Evolutionary conservation across 2,113 vertebrate genomes (phyloP), one percentile per base, ranked within the genome.

Genomic region (Hucho hucho): DNA sequence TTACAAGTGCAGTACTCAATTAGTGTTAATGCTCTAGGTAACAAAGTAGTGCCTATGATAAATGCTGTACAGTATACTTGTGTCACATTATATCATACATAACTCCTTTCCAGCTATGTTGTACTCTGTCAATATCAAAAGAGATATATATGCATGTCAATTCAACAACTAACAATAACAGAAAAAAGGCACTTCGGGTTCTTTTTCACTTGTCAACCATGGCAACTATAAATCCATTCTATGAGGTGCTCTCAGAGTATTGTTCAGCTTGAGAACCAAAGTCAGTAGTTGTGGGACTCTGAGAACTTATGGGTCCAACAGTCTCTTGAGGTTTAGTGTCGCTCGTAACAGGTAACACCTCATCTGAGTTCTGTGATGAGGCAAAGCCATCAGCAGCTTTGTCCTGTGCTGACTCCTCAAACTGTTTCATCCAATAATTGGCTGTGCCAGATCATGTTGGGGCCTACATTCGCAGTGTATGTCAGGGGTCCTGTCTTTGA

Each of bases 221-320:
- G 32, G 7, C 32, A 37, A 37, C 32, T 37, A 43, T 43, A 7
- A 37, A 6, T 37, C 6, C 1, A 37, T 37, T 70, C 53, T 70
- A 37, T 7, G 68, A 25, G 66, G 68, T 25, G 56, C 26, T 63
- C 58, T 75, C 56, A 70, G 74, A 53, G 53, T 76, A 76, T 7
- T 24, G 32, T n/a, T 16, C 11, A 7, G 24, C 29, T 22, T 13
- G 18, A 18, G 49, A 49, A 6, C 18, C 65, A 16, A n/a, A 59
- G 53, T 25, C 32, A 37, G 32, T 37, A 37, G 32, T 37, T 9
- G 32, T 37, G 6, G 32, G 32, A 37, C 32, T 37, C 72, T 47
- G 32, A 18, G 20, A 28, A 11, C 26, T 13, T 16, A 29, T 26
- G 22, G 32, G 18, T 4, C 43, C n/a, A 4, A 68, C 46, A 59